These are phyloP conservation scores for Patella vulgata DNA, from an alignment of 1,140 invertebrate genomes.

Conservation along the genomic window DNA sequence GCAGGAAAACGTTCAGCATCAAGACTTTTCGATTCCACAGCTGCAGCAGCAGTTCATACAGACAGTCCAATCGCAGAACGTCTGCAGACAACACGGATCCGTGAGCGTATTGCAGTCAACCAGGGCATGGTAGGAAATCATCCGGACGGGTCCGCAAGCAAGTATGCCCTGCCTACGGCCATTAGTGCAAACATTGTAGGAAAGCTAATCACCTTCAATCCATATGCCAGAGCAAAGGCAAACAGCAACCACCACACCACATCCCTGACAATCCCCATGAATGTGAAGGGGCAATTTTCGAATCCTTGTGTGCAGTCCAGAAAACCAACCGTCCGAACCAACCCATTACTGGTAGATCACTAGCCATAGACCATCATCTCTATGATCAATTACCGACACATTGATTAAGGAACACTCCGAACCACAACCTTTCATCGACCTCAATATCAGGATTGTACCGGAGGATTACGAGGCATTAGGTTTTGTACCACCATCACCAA, in stretches of 20 bases:
- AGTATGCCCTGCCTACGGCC: constrained; percentile 21
- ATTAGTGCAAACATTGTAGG: constrained; percentile 4
- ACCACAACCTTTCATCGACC: constrained; percentile 28
- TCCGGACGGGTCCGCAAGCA: neutral
- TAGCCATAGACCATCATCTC: constrained; percentile 35
- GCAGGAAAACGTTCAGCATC: constrained; percentile 30
- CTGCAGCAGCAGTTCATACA: constrained; percentile 18
- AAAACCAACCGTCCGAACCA: neutral
- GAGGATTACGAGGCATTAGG: constrained; percentile 25
- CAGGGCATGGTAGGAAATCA: constrained; percentile 14
- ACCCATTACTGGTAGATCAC: no score
- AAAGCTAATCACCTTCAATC: constrained; percentile 11
- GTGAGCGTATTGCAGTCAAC: constrained; percentile 21
- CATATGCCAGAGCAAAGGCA: constrained; percentile 12
- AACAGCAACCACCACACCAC: neutral
- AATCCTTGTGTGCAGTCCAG: constrained; percentile 6
- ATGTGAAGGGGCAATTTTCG: constrained; percentile 11
- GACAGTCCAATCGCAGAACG: constrained; percentile 3
- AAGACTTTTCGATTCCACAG: constrained; percentile 14
- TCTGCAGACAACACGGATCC: neutral
- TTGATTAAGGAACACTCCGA: constrained; percentile 23
- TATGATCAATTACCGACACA: constrained; percentile 27
- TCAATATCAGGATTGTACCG: constrained; percentile 8
- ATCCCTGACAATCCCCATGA: neutral
- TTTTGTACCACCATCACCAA: neutral